Evolutionary conservation across 2,888 invertebrate genomes (phyloP).

Genomic region (Cataglyphis rosenhaueri): DNA sequence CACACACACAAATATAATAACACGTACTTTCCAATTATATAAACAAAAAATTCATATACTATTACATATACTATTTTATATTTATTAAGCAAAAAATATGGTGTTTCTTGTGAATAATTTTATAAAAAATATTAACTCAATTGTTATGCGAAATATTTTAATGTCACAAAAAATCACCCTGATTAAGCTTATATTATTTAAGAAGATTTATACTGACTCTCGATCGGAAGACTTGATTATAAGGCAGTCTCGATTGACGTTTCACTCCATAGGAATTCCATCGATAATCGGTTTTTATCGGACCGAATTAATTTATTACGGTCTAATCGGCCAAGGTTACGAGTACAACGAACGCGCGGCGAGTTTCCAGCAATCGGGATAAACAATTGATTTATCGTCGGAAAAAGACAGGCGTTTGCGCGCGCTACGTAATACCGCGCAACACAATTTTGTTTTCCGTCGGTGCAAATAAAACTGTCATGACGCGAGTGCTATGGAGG

Average conservation of each 20-base stretch:
- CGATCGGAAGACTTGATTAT: constrained; percentile 12
- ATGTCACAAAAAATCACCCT: background rate
- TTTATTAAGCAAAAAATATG: background rate
- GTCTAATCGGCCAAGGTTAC: constrained; percentile 63
- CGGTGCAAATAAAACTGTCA: constrained; percentile 53
- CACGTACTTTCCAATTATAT: background rate
- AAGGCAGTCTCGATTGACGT: constrained; percentile 50
- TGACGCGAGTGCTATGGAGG: constrained; percentile 47
- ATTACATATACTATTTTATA: background rate
- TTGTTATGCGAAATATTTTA: background rate
- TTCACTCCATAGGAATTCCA: constrained; percentile 70
- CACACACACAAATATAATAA: background rate
- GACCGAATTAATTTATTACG: constrained; percentile 71
- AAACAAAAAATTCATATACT: background rate
- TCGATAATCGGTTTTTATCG: constrained; percentile 67
- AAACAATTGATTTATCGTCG: constrained; percentile 69
- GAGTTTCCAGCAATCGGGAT: constrained; percentile 55
- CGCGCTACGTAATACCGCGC: constrained; percentile 47
- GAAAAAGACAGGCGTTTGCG: constrained; percentile 57
- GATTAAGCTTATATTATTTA: background rate
- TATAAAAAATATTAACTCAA: background rate
- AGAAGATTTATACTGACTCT: background rate
- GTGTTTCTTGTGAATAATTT: background rate
- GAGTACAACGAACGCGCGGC: constrained; percentile 44
- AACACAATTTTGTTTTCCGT: constrained; percentile 55